These are phyloP conservation scores for Acipenser ruthenus DNA, from an alignment of 2,797 vertebrate genomes.

Conservation along the genomic window DNA sequence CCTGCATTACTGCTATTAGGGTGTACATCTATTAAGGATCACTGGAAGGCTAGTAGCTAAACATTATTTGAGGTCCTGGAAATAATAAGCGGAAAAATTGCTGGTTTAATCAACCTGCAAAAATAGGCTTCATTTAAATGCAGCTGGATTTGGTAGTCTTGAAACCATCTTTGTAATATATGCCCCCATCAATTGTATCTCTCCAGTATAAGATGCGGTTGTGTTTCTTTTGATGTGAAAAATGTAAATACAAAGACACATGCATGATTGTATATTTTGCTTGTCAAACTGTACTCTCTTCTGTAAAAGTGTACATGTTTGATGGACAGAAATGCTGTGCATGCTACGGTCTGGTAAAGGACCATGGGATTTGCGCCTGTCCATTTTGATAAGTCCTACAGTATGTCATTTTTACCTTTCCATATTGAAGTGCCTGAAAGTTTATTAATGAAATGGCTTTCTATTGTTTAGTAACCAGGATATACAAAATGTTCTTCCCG, in stretches of 20 bases:
- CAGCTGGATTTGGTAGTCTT: slow-evolving; percentile 46
- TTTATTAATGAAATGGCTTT: too few relatives aligned
- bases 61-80: slow-evolving; percentile 69
- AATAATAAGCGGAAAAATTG: slow-evolving; percentile 80
- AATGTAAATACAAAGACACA: slow-evolving; percentile 4
- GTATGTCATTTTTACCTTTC: too few relatives aligned
- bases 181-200: slow-evolving; percentile 6
- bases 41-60: slow-evolving; percentile 69
- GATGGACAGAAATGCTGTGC: too few relatives aligned
- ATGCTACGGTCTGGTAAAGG: too few relatives aligned
- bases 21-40: slow-evolving; percentile 89
- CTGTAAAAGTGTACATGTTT: too few relatives aligned
- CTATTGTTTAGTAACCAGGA: too few relatives aligned
- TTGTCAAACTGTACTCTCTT: too few relatives aligned
- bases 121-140: slow-evolving; percentile 75
- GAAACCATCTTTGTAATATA: slow-evolving; percentile 21
- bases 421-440: too few relatives aligned
- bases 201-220: slow-evolving; percentile 2
- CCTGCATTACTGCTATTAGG: slow-evolving; percentile 78
- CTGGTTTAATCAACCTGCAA: slow-evolving; percentile 71
- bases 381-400: too few relatives aligned
- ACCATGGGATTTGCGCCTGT: too few relatives aligned
- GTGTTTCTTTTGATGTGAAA: slow-evolving; percentile 5
- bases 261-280: too few relatives aligned
- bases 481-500: not conserved